Evolutionary conservation across 2,113 vertebrate species (phyloP), one percentile per base, ranked within the genome.

Genomic region (Sakesphorus luctuosus): DNA sequence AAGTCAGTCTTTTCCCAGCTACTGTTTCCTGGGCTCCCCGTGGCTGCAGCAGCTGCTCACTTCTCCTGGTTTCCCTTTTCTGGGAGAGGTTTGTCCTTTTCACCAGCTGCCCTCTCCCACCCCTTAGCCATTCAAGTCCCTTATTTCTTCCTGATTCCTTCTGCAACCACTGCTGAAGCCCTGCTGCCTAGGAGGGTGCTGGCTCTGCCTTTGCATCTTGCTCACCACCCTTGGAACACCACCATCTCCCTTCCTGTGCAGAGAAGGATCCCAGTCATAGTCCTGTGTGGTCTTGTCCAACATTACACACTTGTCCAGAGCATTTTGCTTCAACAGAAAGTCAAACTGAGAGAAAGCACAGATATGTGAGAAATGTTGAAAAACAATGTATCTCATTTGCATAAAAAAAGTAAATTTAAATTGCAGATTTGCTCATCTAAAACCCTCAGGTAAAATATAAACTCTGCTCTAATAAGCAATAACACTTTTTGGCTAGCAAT

Each of bases 1-100:
- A 84, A 91, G 86, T 61, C 52, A n/a, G 17, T 26, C 58, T 90
- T 95, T 97, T 95, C 96, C 93, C 94, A 96, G 93, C 92, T 96
- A 93, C 93, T 92, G 88, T 92, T 96, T 80, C 84, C 82, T 2
- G 43, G 93, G 72, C 65, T 96, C 90, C 90, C 93, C 52, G 79
- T 0, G 4, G 87, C 75, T 84, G 62, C 87, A 86, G 84, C 94
- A 96, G 96, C 94, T 96, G 93, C 90, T 96, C 43, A 1, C 21
- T 83, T 71, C 55, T 77, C 79, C 63, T 33, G 69, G 56, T 67
- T 91, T 92, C 75, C 19, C 56, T 63, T 74, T 81, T 52, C 65
- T 65, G 68, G 49, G 76, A 89, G 73, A 92, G 21, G 52, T 49
- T 78, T 83, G 50, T 80, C 68, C 82, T 89, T 71, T 76, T 52